Evolutionary conservation across 2,113 vertebrate species (phyloP).

Genomic region (Dunckerocampus dactyliophorus): DNA sequence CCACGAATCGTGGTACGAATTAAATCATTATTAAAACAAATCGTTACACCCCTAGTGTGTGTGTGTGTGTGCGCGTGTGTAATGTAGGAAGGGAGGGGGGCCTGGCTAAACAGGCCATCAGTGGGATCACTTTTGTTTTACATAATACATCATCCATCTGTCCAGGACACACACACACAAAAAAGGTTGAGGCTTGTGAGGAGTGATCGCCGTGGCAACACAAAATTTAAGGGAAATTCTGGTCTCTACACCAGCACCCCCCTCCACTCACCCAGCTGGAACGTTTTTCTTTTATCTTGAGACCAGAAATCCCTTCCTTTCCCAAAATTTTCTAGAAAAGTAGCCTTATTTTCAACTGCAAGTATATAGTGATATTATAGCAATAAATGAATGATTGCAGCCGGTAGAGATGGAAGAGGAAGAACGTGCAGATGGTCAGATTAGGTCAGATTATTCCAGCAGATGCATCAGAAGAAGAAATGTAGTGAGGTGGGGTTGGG

Average conservation of each 20-base stretch:
- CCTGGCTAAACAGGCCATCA: constrained; percentile 68
- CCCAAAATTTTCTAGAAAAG: too few species aligned
- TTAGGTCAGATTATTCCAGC: constrained; percentile 54
- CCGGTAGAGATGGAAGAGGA: neutral
- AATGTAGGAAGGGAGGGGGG: constrained; percentile 12
- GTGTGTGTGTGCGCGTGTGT: constrained; percentile 14
- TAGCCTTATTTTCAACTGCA: too few species aligned
- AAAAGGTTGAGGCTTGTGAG: constrained; percentile 25
- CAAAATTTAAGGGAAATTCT: too few species aligned
- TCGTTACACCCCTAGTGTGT: too few species aligned
- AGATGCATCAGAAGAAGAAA: constrained; percentile 31
- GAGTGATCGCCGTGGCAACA: constrained; percentile 43
- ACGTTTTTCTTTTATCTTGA: too few species aligned
- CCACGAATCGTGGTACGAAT: too few species aligned
- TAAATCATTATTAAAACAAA: too few species aligned
- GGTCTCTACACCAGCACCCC: too few species aligned
- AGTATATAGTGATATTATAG: neutral
- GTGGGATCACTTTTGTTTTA: constrained; percentile 72
- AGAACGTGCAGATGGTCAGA: constrained; percentile 44
- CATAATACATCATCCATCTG: constrained; percentile 77
- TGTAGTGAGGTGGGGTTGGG: constrained; percentile 9
- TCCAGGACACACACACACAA: constrained; percentile 44
- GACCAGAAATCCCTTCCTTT: neutral
- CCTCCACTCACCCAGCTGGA: too few species aligned
- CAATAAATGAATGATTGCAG: neutral